These are phyloP conservation scores for Drosophila yakuba DNA, from an alignment of 1,140 invertebrate species.

Conservation along the genomic window DNA sequence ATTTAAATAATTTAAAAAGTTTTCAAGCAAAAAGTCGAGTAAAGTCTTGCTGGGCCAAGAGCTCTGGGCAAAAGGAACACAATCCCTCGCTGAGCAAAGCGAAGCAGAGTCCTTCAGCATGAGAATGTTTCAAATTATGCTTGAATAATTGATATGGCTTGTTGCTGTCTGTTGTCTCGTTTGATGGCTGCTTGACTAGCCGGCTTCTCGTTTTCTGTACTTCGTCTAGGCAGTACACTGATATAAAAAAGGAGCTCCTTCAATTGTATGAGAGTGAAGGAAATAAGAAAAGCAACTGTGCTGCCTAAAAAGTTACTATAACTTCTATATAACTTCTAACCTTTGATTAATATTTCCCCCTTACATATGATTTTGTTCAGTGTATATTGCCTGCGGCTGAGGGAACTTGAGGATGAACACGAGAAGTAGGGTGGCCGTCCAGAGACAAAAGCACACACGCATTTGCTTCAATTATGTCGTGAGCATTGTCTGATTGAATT, in stretches of 20 bases:
- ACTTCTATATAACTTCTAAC: too few relatives aligned
- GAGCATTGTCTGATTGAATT: conserved; percentile 79
- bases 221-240: conserved; percentile 43
- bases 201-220: conserved; percentile 19
- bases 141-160: conserved; percentile 78
- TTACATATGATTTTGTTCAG: neutral
- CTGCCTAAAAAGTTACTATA: too few relatives aligned
- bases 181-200: conserved; percentile 36
- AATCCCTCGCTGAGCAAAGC: conserved; percentile 28
- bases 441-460: conserved; percentile 48
- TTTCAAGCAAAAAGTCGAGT: conserved; percentile 46
- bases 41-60: conserved; percentile 14
- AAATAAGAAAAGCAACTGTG: too few relatives aligned
- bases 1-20: conserved; percentile 73
- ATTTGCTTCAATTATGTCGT: conserved; percentile 71
- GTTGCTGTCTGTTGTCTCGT: conserved; percentile 51
- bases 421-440: neutral
- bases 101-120: conserved; percentile 21
- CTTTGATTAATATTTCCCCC: neutral
- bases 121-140: conserved; percentile 75
- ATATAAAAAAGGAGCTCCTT: neutral
- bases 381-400: conserved; percentile 29
- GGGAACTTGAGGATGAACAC: neutral
- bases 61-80: conserved; percentile 31
- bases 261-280: too few relatives aligned